These are phyloP conservation scores for Hoplias malabaricus DNA, from an alignment of 2,113 vertebrate species.

Conservation along the genomic window DNA sequence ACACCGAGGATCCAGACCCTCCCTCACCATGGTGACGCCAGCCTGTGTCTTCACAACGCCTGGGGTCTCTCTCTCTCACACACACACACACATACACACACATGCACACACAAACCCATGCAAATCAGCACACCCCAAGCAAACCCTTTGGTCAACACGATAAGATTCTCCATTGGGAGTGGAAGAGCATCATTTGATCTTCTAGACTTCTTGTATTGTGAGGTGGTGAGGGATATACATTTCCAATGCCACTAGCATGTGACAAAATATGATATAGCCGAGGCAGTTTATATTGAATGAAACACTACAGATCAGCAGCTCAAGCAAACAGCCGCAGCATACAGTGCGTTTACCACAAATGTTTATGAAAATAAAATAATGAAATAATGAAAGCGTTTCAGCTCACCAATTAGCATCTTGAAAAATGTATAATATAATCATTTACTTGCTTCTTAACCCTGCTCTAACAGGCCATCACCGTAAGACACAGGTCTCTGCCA, in stretches of 20 bases:
- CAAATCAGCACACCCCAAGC: background rate
- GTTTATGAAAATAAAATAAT: too few species aligned
- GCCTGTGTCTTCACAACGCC: slow-evolving; percentile 40
- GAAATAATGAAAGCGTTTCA: too few species aligned
- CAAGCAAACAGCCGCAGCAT: too few species aligned
- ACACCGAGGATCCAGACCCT: slow-evolving; percentile 42
- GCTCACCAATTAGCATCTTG: too few species aligned
- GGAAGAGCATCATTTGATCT: background rate
- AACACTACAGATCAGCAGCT: too few species aligned
- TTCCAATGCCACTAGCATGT: background rate
- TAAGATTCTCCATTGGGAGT: background rate
- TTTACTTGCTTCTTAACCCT: too few species aligned
- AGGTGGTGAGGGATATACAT: background rate
- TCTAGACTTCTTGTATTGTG: background rate
- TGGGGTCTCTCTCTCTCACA: slow-evolving; percentile 13
- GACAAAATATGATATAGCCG: too few species aligned
- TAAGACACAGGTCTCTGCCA: too few species aligned
- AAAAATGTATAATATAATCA: too few species aligned
- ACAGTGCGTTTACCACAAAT: too few species aligned
- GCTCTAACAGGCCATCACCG: too few species aligned
- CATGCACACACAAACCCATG: background rate
- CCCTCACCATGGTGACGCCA: slow-evolving; percentile 43
- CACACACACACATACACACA: background rate
- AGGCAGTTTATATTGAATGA: too few species aligned
- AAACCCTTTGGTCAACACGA: slow-evolving; percentile 11